Evolutionary conservation across 2,113 vertebrate species (phyloP).

Genomic region (Silurus meridionalis): DNA sequence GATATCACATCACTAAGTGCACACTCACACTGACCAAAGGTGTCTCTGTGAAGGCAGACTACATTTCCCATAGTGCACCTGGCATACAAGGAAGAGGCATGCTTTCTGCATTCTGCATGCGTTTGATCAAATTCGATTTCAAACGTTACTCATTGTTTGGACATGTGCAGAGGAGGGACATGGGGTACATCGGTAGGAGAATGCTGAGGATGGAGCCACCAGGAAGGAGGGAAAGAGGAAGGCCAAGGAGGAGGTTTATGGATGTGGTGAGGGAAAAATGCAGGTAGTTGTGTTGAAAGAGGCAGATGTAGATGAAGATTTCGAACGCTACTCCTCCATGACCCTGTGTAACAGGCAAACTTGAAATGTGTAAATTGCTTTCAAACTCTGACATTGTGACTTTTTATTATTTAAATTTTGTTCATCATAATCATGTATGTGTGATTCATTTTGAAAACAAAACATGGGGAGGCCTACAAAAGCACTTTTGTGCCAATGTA

Average conservation of each 20-base stretch:
- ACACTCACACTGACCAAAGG: constrained; percentile 19
- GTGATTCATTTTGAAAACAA: constrained; percentile 55
- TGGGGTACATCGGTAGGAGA: too few relatives aligned
- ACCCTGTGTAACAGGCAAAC: too few relatives aligned
- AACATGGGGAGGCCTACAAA: constrained; percentile 34
- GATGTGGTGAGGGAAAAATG: too few relatives aligned
- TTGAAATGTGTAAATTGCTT: too few relatives aligned
- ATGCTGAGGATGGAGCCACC: too few relatives aligned
- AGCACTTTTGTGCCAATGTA: constrained; percentile 45
- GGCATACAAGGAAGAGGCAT: neutral
- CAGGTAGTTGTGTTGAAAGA: too few relatives aligned
- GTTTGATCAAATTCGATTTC: constrained; percentile 34
- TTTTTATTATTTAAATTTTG: neutral
- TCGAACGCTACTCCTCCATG: too few relatives aligned
- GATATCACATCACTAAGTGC: constrained; percentile 43
- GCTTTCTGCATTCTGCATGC: neutral
- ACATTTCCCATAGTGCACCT: constrained; percentile 48
- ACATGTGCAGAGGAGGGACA: too few relatives aligned
- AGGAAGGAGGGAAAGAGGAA: too few relatives aligned
- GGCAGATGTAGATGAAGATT: too few relatives aligned
- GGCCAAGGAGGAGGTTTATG: too few relatives aligned
- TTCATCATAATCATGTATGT: neutral
- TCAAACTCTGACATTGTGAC: neutral
- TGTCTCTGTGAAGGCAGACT: constrained; percentile 18
- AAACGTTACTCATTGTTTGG: constrained; percentile 8